A percentile compares a stretch with the other conserved stretches of the same genome.
phyloP scores from a whole-genome alignment of 2,888 invertebrate species.

The Tortricodes alternella region DNA sequence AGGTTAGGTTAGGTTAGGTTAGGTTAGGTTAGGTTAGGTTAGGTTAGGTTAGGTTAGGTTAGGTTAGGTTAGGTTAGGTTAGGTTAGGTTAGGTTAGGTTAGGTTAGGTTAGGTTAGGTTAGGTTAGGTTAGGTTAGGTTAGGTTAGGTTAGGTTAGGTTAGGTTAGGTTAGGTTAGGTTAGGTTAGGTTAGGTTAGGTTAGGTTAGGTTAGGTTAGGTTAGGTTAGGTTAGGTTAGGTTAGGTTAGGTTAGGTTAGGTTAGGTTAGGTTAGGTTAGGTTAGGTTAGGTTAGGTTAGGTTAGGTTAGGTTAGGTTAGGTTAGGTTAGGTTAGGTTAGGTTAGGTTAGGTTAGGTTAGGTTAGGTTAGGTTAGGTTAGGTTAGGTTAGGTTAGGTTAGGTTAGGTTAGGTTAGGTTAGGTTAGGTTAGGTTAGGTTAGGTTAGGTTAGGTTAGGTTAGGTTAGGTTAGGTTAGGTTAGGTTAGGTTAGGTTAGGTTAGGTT shows the following conservation, averaged over 20 bases:
- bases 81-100: conserved; percentile 34
- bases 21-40: conserved; percentile 33
- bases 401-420: no score
- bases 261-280: no score
- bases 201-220: conserved; percentile 38
- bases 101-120: conserved; percentile 37
- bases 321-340: no score
- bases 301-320: conserved; percentile 5
- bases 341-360: no score
- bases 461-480: no score
- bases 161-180: conserved; percentile 35
- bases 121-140: conserved; percentile 36
- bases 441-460: no score
- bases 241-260: no score
- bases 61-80: conserved; percentile 36
- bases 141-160: conserved; percentile 32
- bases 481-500: no score
- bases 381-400: no score
- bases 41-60: conserved; percentile 36
- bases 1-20: conserved; percentile 30
- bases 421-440: no score
- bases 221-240: conserved; percentile 38
- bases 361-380: no score
- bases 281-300: not conserved
- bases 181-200: conserved; percentile 38